Evolutionary conservation across 2,113 vertebrate genomes (phyloP), one percentile per base, ranked within the genome.

Genomic region (Sarotherodon lohbergeri): DNA sequence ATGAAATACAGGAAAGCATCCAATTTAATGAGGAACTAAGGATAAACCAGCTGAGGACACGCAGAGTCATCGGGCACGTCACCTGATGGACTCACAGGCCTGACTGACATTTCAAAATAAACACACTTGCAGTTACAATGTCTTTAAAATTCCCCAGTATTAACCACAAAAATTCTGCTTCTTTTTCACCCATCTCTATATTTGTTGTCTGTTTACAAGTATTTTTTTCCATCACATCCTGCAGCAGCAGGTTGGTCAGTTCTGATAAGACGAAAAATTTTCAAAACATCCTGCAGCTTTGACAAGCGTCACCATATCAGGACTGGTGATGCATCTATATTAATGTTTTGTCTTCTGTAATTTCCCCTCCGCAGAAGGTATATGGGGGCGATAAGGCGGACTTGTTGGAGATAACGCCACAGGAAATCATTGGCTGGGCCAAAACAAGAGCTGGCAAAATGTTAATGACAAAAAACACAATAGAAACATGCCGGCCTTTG

Each of bases 401-500:
- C 55, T 84, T 80, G 76, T 61, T 16, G 46, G 81, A 86, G 73
- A 91, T 87, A 86, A 90, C 81, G 7, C 63, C 82, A 83, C 80
- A 92, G 93, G 87, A 94, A 93, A 88, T 88, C 86, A 89, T 90
- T 5, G 48, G 82, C 46, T 54, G 61, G 82, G 86, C 71, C 82
- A 84, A 85, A 90, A 22, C 76, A 76, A 57, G 71, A 92, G 89
- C 87, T 86, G 89, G 89, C 71, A 89, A 93, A 94, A 78, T 86
- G 85, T 89, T 93, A 90, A 88, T 88, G 93, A 90, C 89, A 90
- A 90, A 32, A 91, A 89, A 85, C 91, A 93, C 92, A 95, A 93
- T 92, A 83, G 92, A 84, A 88, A 84, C 86, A 82, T 19, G 59
- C 57, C 55, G 82, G 87, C 12, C 91, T 93, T 93, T 93, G 90